Evolutionary conservation across 2,113 vertebrate genomes (phyloP).

Genomic region (Pterocles burchelli): DNA sequence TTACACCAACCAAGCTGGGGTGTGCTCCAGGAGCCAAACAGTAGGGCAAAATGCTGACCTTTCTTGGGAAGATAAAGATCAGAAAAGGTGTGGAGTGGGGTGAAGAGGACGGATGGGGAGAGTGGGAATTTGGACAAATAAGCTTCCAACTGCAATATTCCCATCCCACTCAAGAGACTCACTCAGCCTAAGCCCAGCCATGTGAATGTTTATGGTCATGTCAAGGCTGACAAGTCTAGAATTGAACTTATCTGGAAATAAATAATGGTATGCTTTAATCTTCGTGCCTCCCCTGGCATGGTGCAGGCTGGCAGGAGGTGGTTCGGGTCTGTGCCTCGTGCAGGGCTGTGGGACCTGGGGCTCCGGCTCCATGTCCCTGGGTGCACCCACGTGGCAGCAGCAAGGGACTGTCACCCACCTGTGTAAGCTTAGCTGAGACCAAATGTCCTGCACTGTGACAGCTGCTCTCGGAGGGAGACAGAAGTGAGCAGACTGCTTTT

Average conservation of each 20-base stretch:
- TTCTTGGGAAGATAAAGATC: not conserved
- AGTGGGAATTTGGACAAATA: not conserved
- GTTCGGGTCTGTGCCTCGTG: not conserved
- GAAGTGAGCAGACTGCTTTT: not conserved
- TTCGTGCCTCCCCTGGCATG: rapidly evolving
- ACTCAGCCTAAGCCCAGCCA: not conserved
- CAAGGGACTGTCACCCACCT: not conserved
- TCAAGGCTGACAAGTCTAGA: not conserved
- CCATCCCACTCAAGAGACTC: not conserved
- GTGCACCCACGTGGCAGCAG: not conserved
- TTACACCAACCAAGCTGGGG: not conserved
- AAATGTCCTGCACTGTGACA: not conserved
- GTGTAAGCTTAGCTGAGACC: not conserved
- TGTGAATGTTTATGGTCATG: not conserved
- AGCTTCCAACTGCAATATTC: not conserved
- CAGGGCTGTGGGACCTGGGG: not conserved
- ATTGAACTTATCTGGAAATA: not conserved
- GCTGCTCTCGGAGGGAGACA: not conserved
- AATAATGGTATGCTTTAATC: not conserved
- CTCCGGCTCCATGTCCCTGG: not conserved
- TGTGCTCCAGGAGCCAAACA: not conserved
- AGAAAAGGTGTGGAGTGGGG: not conserved
- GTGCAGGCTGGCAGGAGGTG: not conserved
- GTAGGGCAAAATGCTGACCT: not conserved
- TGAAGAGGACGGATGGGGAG: not conserved